phyloP scores from a whole-genome alignment of 2,797 vertebrate genomes.

The Malurus splendens region DNA sequence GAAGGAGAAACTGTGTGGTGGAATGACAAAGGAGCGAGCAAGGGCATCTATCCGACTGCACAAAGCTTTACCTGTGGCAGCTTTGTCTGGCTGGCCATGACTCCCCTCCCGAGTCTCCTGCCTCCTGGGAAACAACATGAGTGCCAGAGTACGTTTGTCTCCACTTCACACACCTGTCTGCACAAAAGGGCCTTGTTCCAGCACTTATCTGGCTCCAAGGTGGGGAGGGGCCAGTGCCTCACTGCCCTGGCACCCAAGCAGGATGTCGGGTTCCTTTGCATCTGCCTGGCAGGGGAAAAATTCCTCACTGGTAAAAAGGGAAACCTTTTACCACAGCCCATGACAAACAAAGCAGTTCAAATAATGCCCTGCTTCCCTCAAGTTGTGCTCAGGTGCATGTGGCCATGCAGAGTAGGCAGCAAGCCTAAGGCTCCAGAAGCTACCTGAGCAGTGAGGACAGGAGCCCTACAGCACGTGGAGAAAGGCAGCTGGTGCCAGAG shows the following conservation, averaged over 20 bases:
- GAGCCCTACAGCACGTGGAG: not conserved
- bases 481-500: not conserved
- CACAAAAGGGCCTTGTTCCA: conserved; percentile 34
- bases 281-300: not conserved
- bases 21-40: not conserved
- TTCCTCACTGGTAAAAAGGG: conserved; percentile 1
- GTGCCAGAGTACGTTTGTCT: not conserved
- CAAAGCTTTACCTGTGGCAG: not conserved
- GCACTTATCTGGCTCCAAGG: conserved; percentile 5
- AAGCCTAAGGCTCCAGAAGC: rapidly evolving
- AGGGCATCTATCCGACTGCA: not conserved
- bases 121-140: not conserved
- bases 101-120: not conserved
- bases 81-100: not conserved
- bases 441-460: not conserved
- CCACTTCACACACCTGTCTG: not conserved
- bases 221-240: conserved; percentile 2
- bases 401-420: not conserved
- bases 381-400: not conserved
- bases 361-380: not conserved
- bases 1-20: rapidly evolving
- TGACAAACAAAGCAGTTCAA: not conserved
- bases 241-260: not conserved
- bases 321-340: not conserved
- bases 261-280: not conserved